phyloP scores from a whole-genome alignment of 2,113 vertebrate genomes.

The Podocnemis expansa region DNA sequence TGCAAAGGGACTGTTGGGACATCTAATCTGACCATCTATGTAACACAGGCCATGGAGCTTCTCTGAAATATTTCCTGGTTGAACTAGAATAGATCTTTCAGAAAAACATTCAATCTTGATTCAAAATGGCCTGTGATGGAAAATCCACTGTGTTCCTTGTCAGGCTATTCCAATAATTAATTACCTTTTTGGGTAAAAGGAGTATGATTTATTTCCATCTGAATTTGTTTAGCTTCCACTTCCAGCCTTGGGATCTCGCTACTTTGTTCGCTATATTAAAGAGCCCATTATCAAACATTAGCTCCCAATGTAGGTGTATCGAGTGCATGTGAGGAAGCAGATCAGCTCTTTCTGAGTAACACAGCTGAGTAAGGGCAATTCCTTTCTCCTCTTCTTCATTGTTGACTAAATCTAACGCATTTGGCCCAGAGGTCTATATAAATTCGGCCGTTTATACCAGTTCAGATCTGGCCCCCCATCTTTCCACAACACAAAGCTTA shows the following conservation, averaged over 20 bases:
- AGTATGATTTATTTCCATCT: neutral
- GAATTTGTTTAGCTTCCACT: neutral
- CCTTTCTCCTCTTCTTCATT: neutral
- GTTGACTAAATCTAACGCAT: neutral
- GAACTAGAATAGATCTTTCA: neutral
- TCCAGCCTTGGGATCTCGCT: neutral
- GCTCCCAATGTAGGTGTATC: neutral
- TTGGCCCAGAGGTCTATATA: neutral
- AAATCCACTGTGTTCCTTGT: neutral
- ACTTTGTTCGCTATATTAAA: neutral
- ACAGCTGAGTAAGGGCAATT: neutral
- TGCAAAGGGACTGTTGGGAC: neutral
- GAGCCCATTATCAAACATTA: neutral
- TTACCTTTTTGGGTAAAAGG: neutral
- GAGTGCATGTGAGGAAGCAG: neutral
- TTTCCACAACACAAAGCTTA: neutral
- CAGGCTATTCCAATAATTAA: neutral
- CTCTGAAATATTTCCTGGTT: neutral
- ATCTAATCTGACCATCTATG: neutral
- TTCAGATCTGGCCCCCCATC: neutral
- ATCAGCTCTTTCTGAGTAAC: neutral
- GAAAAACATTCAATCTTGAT: neutral
- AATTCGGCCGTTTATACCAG: neutral
- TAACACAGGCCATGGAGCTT: neutral
- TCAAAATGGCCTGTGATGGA: neutral